phyloP scores from a whole-genome alignment of 2,888 invertebrate genomes.

The Neocrepidodera transversa region DNA sequence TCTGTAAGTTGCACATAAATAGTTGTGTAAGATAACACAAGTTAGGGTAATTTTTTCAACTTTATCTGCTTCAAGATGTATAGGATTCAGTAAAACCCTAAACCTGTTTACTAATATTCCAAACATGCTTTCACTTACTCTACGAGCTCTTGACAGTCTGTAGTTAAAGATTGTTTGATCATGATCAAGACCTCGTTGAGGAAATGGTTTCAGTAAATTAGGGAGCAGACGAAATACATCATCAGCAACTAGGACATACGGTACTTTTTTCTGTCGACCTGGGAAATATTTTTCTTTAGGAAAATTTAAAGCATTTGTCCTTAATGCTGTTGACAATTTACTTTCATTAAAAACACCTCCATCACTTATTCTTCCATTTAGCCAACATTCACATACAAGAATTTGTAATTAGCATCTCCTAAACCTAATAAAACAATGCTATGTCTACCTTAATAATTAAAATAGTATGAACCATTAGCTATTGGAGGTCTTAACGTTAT shows the following conservation, averaged over 20 bases:
- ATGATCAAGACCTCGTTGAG: not conserved
- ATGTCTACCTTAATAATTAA: not conserved
- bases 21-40: not conserved
- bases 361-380: not conserved
- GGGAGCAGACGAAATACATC: not conserved
- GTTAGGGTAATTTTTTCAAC: not conserved
- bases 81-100: not conserved
- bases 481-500: too few species aligned
- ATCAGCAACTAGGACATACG: not conserved
- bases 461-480: not conserved
- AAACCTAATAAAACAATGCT: conserved; percentile 1
- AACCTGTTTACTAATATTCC: not conserved
- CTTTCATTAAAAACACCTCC: not conserved
- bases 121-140: not conserved
- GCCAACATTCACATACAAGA: not conserved
- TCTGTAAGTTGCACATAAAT: not conserved
- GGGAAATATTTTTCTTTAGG: not conserved
- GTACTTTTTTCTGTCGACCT: not conserved
- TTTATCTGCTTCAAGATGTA: not conserved
- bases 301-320: not conserved
- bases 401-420: not conserved
- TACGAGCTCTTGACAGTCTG: not conserved
- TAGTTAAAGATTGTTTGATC: not conserved
- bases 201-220: not conserved
- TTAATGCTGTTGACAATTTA: not conserved